phyloP scores from a whole-genome alignment of 2,888 invertebrate genomes.

The Eudasyphora cyanicolor region DNA sequence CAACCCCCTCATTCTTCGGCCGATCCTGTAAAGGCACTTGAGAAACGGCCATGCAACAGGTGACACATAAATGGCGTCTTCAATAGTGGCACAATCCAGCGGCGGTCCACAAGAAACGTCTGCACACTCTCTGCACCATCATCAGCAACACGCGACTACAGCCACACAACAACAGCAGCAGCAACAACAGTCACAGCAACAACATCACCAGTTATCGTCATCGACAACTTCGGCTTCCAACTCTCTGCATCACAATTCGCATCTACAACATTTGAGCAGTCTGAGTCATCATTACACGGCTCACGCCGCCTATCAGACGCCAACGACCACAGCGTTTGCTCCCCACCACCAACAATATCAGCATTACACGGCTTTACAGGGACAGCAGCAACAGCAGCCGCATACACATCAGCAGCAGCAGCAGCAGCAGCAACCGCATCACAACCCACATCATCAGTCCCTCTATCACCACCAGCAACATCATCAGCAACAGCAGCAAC shows the following conservation, averaged over 20 bases:
- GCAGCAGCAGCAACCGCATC: conserved; percentile 74
- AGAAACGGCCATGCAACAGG: conserved; percentile 76
- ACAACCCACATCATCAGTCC: conserved; percentile 71
- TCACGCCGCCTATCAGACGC: conserved; percentile 67
- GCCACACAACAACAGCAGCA: conserved; percentile 62
- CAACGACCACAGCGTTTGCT: conserved; percentile 69
- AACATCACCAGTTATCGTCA: conserved; percentile 43
- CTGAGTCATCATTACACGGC: conserved; percentile 77
- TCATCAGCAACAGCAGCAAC: conserved; percentile 69
- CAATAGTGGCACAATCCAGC: conserved; percentile 79
- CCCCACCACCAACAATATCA: conserved; percentile 69
- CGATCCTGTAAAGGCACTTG: conserved; percentile 41
- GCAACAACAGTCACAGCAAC: conserved; percentile 68
- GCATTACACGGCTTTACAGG: conserved; percentile 57
- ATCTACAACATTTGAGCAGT: conserved; percentile 77
- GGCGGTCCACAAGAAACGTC: conserved; percentile 76
- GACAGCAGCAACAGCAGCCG: conserved; percentile 66
- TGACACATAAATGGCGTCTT: conserved; percentile 79
- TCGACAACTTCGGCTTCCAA: conserved; percentile 14
- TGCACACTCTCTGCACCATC: conserved; percentile 68
- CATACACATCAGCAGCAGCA: conserved; percentile 69
- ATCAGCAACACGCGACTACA: conserved; percentile 64
- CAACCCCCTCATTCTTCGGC: conserved; percentile 4
- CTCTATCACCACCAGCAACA: conserved; percentile 70
- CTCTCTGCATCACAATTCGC: conserved; percentile 73